Evolutionary conservation across 23 tunicate species (phyloP).

Genomic region (Halocynthia roretzi): DNA sequence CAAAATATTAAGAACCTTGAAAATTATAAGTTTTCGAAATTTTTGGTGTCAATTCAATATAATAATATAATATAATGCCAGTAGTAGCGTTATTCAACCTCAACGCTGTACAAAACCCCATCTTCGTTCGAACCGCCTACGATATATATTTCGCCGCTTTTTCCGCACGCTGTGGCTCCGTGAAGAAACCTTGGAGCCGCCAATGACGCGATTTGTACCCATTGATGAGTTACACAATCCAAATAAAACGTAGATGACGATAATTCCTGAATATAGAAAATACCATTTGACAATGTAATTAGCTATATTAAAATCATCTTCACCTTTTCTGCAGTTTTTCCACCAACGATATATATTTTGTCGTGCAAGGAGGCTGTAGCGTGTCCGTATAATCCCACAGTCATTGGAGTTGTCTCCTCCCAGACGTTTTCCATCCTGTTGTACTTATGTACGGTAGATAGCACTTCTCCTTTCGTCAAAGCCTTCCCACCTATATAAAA

Average conservation of each 20-base stretch:
- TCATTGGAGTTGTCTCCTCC: constrained; percentile 27
- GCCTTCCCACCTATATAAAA: constrained; percentile 57
- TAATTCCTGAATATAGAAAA: constrained; percentile 32
- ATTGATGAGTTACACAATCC: constrained; percentile 21
- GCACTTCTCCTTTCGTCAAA: constrained; percentile 32
- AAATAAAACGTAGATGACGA: constrained; percentile 19
- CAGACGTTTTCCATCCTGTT: constrained; percentile 37
- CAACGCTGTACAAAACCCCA: constrained; percentile 56
- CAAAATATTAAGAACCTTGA: too few relatives aligned
- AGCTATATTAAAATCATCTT: too few relatives aligned
- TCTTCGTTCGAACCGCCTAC: constrained; percentile 61
- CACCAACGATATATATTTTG: constrained; percentile 47
- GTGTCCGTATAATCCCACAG: constrained; percentile 59
- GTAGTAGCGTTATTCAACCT: constrained; percentile 21
- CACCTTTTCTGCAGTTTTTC: constrained; percentile 61
- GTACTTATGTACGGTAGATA: constrained; percentile 40
- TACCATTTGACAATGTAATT: background rate
- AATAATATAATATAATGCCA: background rate
- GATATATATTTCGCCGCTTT: constrained; percentile 26
- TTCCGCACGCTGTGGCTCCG: constrained; percentile 13
- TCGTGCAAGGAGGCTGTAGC: constrained; percentile 49
- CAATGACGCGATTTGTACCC: constrained; percentile 27
- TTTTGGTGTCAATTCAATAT: background rate
- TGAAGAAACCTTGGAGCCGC: constrained; percentile 42
- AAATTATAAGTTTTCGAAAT: background rate